Evolutionary conservation across 35 echinoderm and acorn worm species (phyloP), one percentile per base, ranked within the genome.

Genomic region (Eucidaris tribuloides): DNA sequence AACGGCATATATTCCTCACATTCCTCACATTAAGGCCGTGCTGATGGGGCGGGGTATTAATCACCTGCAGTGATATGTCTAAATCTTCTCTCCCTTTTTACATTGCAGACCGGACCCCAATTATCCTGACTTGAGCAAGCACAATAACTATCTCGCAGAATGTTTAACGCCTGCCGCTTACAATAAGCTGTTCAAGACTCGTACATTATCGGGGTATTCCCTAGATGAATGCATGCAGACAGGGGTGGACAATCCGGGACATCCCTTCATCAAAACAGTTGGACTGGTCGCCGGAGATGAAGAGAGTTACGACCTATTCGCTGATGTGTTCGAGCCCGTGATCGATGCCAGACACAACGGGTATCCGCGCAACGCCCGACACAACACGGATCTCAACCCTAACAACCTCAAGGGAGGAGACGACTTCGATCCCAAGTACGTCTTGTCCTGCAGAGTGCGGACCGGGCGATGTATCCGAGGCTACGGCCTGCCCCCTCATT

Each of bases 281-380:
- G 95, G 95, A 27, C 22, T 98, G 38, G 95, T 98, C 28, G 95
- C 95, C 25, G 95, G 95, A 3, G 95, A 98, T 78, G 95, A 98
- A 76, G 90, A 98, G 77, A 61, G 82, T 70, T 98, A 93, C 78
- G 90, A 93, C 11, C 34, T 82, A 14, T 98, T 94, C 42, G 72
- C 64, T 55, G 94, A 92, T 81, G 61, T 97, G 18, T 97, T 92
- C 35, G 89, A 97, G 70, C 94, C 89, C 5, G 82, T 92, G n/a
- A 97, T 97, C 56, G 64, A 79, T 64, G 85, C 80, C 19, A 85
- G 94, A 1, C 89, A 92, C 72, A 85, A 83, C 19, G 94, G 94
- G 13, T 97, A 97, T 57, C 42, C 76, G 11, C 35, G 58, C 18
- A 80, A 88, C 49, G 89, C 94, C 1, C 88, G 79, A 46, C 94